Conservation (phyloP, 2,113 vertebrate species). For the Phodopus roborovskii region DNA sequence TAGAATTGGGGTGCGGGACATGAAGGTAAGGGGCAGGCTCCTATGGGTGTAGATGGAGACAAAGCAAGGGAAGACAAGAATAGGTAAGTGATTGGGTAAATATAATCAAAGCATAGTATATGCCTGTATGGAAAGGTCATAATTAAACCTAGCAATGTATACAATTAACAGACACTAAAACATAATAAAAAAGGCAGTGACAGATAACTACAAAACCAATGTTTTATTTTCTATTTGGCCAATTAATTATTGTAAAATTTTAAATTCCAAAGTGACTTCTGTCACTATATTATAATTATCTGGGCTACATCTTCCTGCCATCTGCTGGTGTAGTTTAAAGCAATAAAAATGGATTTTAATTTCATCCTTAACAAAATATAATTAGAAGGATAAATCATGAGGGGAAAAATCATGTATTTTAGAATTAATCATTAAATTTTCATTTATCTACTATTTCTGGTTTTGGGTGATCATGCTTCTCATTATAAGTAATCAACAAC, state of each 20-base stretch:
- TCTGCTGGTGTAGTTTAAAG: conserved; percentile 72
- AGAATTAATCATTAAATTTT: conserved; percentile 72
- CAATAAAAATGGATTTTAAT: conserved; percentile 72
- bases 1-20: background rate
- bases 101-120: background rate
- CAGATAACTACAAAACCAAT: conserved; percentile 50
- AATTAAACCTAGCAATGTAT: background rate
- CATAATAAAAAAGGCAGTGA: conserved; percentile 9
- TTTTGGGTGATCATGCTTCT: conserved; percentile 23
- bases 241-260: conserved; percentile 74
- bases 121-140: background rate
- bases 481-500: conserved; percentile 56
- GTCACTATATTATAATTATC: conserved; percentile 74
- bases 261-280: conserved; percentile 76
- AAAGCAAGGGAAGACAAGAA: background rate
- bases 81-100: background rate
- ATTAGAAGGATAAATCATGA: conserved; percentile 70
- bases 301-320: conserved; percentile 73
- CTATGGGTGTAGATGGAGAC: background rate
- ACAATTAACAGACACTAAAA: background rate
- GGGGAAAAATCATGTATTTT: conserved; percentile 54
- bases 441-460: conserved; percentile 63
- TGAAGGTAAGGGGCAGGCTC: background rate
- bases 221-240: conserved; percentile 66
- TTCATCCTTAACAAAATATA: conserved; percentile 73